Base-by-base conservation (phyloP, 2,797 vertebrate species). In the Phataginus tetradactyla region DNA sequence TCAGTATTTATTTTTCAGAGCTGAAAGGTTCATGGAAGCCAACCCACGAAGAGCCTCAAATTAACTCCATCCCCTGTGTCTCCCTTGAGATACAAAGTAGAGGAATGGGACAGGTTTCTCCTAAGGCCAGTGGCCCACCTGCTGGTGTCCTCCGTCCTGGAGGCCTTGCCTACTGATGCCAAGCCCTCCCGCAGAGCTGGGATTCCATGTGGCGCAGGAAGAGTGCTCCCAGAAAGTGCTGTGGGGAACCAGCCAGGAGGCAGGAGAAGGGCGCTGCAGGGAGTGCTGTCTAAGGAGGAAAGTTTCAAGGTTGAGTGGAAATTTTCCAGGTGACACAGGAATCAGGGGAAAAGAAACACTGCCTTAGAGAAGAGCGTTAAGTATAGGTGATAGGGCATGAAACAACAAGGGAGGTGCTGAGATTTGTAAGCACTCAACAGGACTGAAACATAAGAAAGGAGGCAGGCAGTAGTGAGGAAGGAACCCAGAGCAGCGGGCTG, bases 251-350 rank as follows among this genome's bases (percentile, higher is more conserved):
- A 72, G 37, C 1, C 9, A 55, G 17, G 23, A 57, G 27, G 72
- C 55, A 27, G 39, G 6, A 39, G 71, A n/a, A 66, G 32, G 20
- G 39, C 84, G 84, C 64, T 55, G 17, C 49, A 81, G 80, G 23
- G 74, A 88, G 13, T 34, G 17, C 66, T 18, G 0, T 64, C 55
- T 71, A 37, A 87, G 69, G 45, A 57, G 64, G 68, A 90, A 15
- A 81, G 57, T 49, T 92, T 64, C 64, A 71, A 93, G 12, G 9
- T 32, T 59, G 51, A 61, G 18, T n/a, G 34, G 69, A 89, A 81
- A 55, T 53, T 12, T 15, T 72, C 20, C 57, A 3, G 75, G 21
- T 51, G 63, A 42, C 25, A 3, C 78, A 27, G 18, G 20, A 61
- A 59, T 27, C 42, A 23, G 29, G 18, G 5, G 37, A 53, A n/a